Conservation (phyloP, 2,797 vertebrate genomes). For the Channa striata region DNA sequence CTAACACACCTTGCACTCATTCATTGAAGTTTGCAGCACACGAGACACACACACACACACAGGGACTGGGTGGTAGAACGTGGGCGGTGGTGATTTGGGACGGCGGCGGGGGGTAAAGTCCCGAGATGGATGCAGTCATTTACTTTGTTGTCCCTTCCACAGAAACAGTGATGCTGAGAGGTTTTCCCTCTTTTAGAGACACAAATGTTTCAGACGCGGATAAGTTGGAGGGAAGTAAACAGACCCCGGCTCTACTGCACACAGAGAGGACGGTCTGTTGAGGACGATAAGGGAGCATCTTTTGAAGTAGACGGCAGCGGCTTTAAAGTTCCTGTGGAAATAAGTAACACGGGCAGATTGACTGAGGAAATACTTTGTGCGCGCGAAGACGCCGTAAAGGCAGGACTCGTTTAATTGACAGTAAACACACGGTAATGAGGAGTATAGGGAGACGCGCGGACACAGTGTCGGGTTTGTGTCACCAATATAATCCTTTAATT, state of each 20-base stretch:
- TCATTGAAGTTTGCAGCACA: slow-evolving; percentile 42
- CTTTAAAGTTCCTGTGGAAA: slow-evolving; percentile 42
- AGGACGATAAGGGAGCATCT: slow-evolving; percentile 56
- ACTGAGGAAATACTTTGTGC: slow-evolving; percentile 34
- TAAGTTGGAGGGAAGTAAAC: slow-evolving; percentile 49
- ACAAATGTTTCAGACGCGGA: slow-evolving; percentile 46
- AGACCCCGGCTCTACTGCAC: neutral
- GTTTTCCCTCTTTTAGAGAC: slow-evolving; percentile 31
- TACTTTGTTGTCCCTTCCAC: slow-evolving; percentile 50
- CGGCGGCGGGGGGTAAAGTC: slow-evolving; percentile 17
- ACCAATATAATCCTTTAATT: too few relatives aligned
- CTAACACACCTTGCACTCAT: slow-evolving; percentile 26
- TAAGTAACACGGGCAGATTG: slow-evolving; percentile 18
- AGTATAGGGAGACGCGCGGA: neutral
- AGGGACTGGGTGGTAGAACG: too few relatives aligned
- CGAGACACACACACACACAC: too few relatives aligned
- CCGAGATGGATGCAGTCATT: slow-evolving; percentile 50
- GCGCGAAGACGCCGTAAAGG: slow-evolving; percentile 7
- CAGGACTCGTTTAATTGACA: slow-evolving; percentile 15
- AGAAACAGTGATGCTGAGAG: slow-evolving; percentile 42
- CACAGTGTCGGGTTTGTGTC: too few relatives aligned
- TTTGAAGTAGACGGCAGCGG: slow-evolving; percentile 46
- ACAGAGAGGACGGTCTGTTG: slow-evolving; percentile 45
- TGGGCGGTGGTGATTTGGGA: too few relatives aligned
- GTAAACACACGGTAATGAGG: neutral